phyloP scores from a whole-genome alignment of 1,140 invertebrate species.

The Plectus sambesii region DNA sequence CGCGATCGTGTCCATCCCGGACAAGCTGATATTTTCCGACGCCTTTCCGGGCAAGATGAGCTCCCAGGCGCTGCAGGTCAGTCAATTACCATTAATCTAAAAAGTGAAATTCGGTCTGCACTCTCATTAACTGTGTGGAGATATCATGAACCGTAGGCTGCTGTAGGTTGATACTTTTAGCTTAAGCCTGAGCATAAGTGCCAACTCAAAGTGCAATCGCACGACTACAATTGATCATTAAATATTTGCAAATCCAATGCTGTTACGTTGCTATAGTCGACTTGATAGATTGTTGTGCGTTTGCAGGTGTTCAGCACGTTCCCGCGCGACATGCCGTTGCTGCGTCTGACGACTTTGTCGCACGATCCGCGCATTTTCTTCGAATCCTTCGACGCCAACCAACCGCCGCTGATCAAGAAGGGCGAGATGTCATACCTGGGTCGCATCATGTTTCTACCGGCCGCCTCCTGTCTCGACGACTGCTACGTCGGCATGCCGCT shows the following conservation, averaged over 20 bases:
- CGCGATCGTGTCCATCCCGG: conserved; percentile 42
- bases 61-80: conserved; percentile 51
- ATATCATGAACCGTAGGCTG: too few species aligned
- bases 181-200: too few species aligned
- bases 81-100: conserved; percentile 48
- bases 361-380: conserved; percentile 36
- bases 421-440: conserved; percentile 48
- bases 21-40: conserved; percentile 59
- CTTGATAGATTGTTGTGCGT: conserved; percentile 28
- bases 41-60: conserved; percentile 67
- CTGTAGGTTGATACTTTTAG: too few species aligned
- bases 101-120: too few species aligned
- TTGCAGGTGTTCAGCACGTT: conserved; percentile 24
- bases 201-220: too few species aligned
- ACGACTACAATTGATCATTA: too few species aligned
- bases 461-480: conserved; percentile 57
- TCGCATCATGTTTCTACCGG: conserved; percentile 59
- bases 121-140: too few species aligned
- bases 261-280: too few species aligned
- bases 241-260: too few species aligned
- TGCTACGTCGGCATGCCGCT: conserved; percentile 63
- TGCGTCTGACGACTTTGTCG: conserved; percentile 20
- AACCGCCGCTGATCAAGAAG: conserved; percentile 10
- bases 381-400: conserved; percentile 14
- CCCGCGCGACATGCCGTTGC: conserved; percentile 26